These are phyloP conservation scores for Bilobella aurantiaca DNA, from an alignment of 1,140 invertebrate species.

Conservation along the genomic window DNA sequence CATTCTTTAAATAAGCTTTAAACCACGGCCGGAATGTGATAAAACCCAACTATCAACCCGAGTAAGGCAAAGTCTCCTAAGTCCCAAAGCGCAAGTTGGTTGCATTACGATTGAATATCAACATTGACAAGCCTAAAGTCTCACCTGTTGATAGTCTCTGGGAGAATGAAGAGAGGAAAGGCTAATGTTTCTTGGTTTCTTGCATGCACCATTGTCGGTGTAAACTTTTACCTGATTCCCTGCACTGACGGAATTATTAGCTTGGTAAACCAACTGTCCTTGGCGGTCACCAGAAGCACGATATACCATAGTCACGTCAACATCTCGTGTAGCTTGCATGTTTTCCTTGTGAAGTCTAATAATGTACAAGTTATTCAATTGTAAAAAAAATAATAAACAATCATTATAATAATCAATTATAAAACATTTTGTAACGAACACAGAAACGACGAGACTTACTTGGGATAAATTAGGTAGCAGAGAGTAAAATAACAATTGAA, in stretches of 20 bases:
- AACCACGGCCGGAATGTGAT: too few species aligned
- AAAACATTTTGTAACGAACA: neutral
- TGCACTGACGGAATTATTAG: slow-evolving; percentile 10
- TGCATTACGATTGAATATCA: too few species aligned
- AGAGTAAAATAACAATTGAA: slow-evolving; percentile 89
- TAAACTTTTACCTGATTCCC: slow-evolving; percentile 88
- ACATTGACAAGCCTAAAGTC: too few species aligned
- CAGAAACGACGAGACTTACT: slow-evolving; percentile 52
- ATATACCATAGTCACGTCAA: slow-evolving; percentile 21
- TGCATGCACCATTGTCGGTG: slow-evolving; percentile 66
- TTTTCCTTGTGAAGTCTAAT: too few species aligned
- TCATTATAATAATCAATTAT: neutral
- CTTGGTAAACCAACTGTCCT: neutral
- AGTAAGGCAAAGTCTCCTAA: too few species aligned
- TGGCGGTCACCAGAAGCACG: slow-evolving; percentile 4
- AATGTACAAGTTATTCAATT: slow-evolving; percentile 15
- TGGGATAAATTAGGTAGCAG: slow-evolving; percentile 92
- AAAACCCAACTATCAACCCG: too few species aligned
- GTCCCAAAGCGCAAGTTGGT: too few species aligned
- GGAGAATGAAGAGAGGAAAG: slow-evolving; percentile 34
- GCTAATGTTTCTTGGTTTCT: slow-evolving; percentile 25
- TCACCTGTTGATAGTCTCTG: slow-evolving; percentile 34
- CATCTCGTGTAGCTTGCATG: slow-evolving; percentile 15
- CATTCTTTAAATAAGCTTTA: too few species aligned
- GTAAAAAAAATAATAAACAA: neutral